Percentiles rank a stretch among this genome's conserved stretches.
phyloP scores from a whole-genome alignment of 2,113 vertebrate species.

The Oophaga pumilio region DNA sequence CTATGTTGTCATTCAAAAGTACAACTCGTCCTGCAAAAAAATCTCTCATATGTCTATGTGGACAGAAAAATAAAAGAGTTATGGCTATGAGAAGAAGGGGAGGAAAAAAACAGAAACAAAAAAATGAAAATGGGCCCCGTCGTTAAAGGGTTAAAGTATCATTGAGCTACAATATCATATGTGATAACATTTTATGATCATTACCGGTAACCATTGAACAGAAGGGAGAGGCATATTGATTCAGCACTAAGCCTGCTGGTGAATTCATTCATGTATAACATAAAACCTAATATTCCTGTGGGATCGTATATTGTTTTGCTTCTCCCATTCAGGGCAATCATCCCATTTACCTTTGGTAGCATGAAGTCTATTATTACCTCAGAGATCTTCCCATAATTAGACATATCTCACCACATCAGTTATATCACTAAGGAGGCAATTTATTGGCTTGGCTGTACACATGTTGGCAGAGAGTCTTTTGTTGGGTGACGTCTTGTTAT shows the following conservation, averaged over 20 bases:
- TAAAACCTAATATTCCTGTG: background rate
- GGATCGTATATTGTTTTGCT: background rate
- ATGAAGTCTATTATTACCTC: background rate
- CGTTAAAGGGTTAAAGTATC: background rate
- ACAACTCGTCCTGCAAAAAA: too few relatives aligned
- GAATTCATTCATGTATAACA: background rate
- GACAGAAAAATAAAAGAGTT: too few relatives aligned
- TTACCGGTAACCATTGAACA: background rate
- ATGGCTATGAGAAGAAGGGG: too few relatives aligned
- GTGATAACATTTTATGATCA: slow-evolving; percentile 5
- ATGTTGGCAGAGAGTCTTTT: background rate
- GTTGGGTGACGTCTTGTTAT: background rate
- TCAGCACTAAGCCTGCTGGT: background rate
- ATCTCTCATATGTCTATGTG: too few relatives aligned
- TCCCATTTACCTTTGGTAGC: background rate
- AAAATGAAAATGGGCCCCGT: too few relatives aligned
- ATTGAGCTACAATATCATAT: background rate
- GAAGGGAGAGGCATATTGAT: background rate
- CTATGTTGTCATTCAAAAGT: too few relatives aligned
- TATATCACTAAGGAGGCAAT: background rate
- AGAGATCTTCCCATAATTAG: background rate
- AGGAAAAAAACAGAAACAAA: too few relatives aligned
- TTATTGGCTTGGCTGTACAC: background rate
- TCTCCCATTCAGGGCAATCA: too few relatives aligned
- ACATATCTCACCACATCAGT: background rate